A percentile compares a stretch with the other conserved stretches of the same genome.
These are phyloP conservation scores for Gambusia holbrooki DNA, from an alignment of 2,113 vertebrate species.

Conservation along the genomic window DNA sequence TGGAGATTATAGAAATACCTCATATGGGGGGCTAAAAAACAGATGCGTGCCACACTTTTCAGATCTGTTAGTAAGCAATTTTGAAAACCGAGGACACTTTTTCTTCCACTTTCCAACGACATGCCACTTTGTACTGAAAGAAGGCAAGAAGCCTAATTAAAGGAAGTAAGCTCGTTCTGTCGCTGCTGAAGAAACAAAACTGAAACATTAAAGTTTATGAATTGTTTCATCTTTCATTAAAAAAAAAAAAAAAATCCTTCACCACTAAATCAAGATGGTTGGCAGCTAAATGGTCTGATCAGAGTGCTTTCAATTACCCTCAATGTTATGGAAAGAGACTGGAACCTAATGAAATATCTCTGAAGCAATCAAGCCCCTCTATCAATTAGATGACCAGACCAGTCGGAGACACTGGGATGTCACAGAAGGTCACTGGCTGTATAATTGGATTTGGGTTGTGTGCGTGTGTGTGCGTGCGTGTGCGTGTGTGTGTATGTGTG, in stretches of 20 bases:
- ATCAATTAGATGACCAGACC: conserved; percentile 45
- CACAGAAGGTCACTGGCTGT: conserved; percentile 61
- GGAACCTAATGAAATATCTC: conserved; percentile 32
- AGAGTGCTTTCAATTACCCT: conserved; percentile 29
- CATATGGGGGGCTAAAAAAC: no score
- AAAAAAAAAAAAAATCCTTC: background rate
- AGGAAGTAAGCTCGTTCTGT: no score
- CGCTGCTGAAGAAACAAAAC: background rate
- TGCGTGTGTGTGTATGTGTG: conserved; percentile 29
- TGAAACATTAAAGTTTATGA: background rate
- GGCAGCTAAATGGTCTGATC: background rate
- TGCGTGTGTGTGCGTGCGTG: conserved; percentile 16
- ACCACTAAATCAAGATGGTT: background rate
- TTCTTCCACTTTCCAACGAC: no score
- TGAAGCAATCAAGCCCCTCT: conserved; percentile 30
- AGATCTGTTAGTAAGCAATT: no score
- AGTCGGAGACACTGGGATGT: conserved; percentile 49
- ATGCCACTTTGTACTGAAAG: no score
- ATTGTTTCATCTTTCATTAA: background rate
- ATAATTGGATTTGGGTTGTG: conserved; percentile 34
- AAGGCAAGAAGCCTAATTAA: no score
- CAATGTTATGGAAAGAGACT: conserved; percentile 23
- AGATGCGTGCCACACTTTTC: no score
- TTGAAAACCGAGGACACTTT: no score
- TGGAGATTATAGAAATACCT: background rate